phyloP scores from a whole-genome alignment of 2,113 vertebrate genomes.

The Austrofundulus limnaeus region DNA sequence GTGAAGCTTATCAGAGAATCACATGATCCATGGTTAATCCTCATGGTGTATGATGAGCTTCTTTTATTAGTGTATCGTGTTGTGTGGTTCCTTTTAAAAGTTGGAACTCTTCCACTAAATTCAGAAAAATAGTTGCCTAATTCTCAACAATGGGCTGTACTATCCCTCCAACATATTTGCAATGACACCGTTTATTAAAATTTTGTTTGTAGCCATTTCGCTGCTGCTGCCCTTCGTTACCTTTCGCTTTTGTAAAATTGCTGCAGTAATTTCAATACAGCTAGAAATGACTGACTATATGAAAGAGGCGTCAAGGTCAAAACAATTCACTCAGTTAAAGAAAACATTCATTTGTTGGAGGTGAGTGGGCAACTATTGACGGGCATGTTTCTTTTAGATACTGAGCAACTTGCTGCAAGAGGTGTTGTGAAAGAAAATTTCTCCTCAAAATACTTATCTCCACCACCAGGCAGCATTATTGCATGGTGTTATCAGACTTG shows the following conservation, averaged over 20 bases:
- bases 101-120: too few relatives aligned
- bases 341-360: conserved; percentile 28
- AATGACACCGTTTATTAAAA: neutral
- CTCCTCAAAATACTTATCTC: conserved; percentile 62
- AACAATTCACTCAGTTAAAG: conserved; percentile 32
- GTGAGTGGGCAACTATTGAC: conserved; percentile 11
- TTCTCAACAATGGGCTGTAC: too few relatives aligned
- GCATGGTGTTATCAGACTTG: conserved; percentile 25
- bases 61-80: too few relatives aligned
- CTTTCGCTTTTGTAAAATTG: conserved; percentile 37
- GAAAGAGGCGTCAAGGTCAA: conserved; percentile 39
- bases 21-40: too few relatives aligned
- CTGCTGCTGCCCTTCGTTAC: conserved; percentile 36
- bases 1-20: too few relatives aligned
- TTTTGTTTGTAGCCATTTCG: conserved; percentile 29
- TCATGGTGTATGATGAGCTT: too few relatives aligned
- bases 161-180: conserved; percentile 19
- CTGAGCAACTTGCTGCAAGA: conserved; percentile 18
- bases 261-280: conserved; percentile 36
- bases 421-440: conserved; percentile 49
- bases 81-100: too few relatives aligned
- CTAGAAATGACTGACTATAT: conserved; percentile 35
- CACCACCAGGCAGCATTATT: conserved; percentile 62
- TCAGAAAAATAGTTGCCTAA: too few relatives aligned
- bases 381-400: conserved; percentile 47